Percentiles rank a stretch among this genome's conserved stretches.
Conservation (phyloP, 37 sponge, comb jelly and placozoan genomes). For the Beroe forskalii region DNA sequence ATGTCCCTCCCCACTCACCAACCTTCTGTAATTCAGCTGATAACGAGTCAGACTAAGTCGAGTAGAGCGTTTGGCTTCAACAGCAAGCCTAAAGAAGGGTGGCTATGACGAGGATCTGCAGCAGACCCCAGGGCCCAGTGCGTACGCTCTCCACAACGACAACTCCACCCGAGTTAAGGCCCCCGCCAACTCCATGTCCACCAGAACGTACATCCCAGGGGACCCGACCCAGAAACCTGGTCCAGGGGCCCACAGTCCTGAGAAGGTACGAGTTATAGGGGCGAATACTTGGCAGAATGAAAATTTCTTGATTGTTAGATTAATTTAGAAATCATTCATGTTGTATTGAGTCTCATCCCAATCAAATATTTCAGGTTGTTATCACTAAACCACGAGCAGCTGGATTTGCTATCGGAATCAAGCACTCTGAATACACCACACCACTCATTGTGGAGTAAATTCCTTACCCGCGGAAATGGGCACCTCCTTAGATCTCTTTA, state of each 20-base stretch:
- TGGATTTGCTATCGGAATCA: slow-evolving; percentile 64
- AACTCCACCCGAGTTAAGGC: neutral
- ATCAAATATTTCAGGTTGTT: slow-evolving; percentile 10
- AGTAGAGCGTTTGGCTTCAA: slow-evolving; percentile 60
- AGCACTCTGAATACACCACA: slow-evolving; percentile 68
- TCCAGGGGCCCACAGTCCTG: slow-evolving; percentile 68
- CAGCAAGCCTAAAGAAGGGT: slow-evolving; percentile 57
- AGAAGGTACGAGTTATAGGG: slow-evolving; percentile 64
- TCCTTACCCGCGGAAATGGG: too few species aligned
- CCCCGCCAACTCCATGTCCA: neutral
- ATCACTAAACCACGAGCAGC: slow-evolving; percentile 54
- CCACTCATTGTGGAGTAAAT: slow-evolving; percentile 66
- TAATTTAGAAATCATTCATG: too few species aligned
- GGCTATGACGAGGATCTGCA: slow-evolving; percentile 49
- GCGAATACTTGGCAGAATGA: too few species aligned
- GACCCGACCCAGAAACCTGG: slow-evolving; percentile 69
- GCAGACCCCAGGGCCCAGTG: slow-evolving; percentile 24
- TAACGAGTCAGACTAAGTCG: slow-evolving; percentile 16
- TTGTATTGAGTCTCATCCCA: neutral
- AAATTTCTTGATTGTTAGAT: too few species aligned
- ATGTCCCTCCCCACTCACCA: too few species aligned
- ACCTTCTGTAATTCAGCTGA: slow-evolving; percentile 18
- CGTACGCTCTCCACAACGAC: slow-evolving; percentile 19
- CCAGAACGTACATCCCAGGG: slow-evolving; percentile 67
- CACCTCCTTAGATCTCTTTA: too few species aligned